Percentiles rank a stretch among this genome's conserved stretches.
These are phyloP conservation scores for Tyria jacobaeae DNA, from an alignment of 2,888 invertebrate species.

Conservation along the genomic window DNA sequence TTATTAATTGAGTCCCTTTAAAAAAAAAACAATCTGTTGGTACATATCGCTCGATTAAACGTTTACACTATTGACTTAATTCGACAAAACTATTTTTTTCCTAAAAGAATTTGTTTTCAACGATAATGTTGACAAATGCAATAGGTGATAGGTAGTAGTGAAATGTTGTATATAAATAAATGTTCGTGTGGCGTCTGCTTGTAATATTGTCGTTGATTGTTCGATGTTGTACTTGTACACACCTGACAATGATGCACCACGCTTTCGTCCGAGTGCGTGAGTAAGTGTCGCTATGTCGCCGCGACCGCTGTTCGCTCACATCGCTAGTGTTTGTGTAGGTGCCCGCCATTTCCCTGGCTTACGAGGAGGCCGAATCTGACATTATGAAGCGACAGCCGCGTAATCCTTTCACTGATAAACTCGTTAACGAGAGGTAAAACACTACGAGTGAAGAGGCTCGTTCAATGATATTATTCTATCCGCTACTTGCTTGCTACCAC, in stretches of 20 bases:
- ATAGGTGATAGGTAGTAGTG: background rate
- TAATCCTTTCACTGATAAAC: constrained; percentile 98
- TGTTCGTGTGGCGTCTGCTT: constrained; percentile 50
- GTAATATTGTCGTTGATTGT: constrained; percentile 69
- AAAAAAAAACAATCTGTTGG: no score
- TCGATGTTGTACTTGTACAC: constrained; percentile 84
- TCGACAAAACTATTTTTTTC: no score
- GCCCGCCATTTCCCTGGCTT: constrained; percentile 99
- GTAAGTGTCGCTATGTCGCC: constrained; percentile 48
- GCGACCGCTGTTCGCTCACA: constrained; percentile 68
- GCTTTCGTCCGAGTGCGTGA: constrained; percentile 65
- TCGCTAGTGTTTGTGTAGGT: constrained; percentile 90
- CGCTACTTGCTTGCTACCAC: constrained; percentile 85
- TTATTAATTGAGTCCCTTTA: background rate
- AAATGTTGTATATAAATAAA: constrained; percentile 11
- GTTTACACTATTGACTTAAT: no score
- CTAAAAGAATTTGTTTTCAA: no score
- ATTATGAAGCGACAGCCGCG: constrained; percentile 99
- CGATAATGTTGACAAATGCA: background rate
- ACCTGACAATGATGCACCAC: constrained; percentile 73
- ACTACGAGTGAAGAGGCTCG: constrained; percentile 76
- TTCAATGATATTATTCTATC: constrained; percentile 81
- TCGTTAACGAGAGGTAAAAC: constrained; percentile 98
- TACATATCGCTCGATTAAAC: background rate
- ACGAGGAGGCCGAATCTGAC: constrained; percentile 99